Conservation (phyloP, 2,113 vertebrate species). For the Sigmodon hispidus region DNA sequence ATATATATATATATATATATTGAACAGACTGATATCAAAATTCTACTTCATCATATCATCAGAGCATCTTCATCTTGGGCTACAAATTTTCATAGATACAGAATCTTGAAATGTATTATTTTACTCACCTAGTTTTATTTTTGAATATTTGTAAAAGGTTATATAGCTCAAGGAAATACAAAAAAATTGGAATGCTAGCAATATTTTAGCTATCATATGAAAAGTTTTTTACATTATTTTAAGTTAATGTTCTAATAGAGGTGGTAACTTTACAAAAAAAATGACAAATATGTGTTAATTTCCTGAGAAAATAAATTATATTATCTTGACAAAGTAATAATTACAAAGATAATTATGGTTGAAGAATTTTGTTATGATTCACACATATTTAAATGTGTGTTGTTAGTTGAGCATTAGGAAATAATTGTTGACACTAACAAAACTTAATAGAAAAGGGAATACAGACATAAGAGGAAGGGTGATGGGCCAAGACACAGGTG, state of each 20-base stretch:
- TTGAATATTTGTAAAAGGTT: background rate
- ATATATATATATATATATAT: too few species aligned
- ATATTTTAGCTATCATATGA: background rate
- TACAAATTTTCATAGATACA: background rate
- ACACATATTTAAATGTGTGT: background rate
- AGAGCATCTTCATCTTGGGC: background rate
- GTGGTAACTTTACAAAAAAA: background rate
- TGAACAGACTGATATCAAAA: background rate
- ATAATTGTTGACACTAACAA: background rate
- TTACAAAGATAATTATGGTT: background rate
- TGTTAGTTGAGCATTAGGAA: background rate
- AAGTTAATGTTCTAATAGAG: background rate
- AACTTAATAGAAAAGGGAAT: background rate
- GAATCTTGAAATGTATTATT: background rate
- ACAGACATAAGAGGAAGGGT: background rate
- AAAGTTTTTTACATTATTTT: background rate
- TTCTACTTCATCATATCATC: too few species aligned
- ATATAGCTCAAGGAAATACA: background rate
- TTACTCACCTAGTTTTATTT: background rate
- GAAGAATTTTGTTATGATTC: background rate
- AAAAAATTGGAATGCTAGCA: background rate
- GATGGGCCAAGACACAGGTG: background rate
- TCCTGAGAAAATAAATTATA: background rate
- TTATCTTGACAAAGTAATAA: background rate
- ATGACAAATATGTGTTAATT: background rate